Percentiles rank a stretch among this genome's conserved stretches.
phyloP scores from a whole-genome alignment of 2,113 vertebrate genomes.

The Isichthys henryi region DNA sequence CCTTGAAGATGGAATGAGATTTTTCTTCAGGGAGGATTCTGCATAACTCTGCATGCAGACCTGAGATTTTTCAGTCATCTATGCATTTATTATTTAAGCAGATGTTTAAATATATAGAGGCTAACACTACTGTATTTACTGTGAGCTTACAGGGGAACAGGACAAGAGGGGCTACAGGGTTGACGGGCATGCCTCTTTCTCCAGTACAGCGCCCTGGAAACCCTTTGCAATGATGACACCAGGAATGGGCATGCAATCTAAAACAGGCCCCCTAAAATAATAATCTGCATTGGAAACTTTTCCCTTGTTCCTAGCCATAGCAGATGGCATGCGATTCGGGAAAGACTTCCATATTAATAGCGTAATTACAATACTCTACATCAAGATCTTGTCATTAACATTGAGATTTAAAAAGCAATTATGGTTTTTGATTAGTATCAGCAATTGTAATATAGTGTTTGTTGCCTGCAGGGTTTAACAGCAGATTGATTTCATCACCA shows the following conservation, averaged over 20 bases:
- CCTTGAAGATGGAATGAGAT: slow-evolving; percentile 46
- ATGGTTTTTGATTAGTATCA: slow-evolving; percentile 59
- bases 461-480: slow-evolving; percentile 39
- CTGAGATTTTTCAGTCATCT: slow-evolving; percentile 36
- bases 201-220: background rate
- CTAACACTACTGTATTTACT: background rate
- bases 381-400: slow-evolving; percentile 62
- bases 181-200: background rate
- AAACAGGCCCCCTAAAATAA: background rate
- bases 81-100: background rate
- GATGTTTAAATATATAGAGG: background rate
- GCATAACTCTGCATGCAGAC: slow-evolving; percentile 37
- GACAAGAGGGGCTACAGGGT: background rate
- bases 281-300: slow-evolving; percentile 12
- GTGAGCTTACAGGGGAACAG: background rate
- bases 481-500: slow-evolving; percentile 48
- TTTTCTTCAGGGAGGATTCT: slow-evolving; percentile 30
- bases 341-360: slow-evolving; percentile 62
- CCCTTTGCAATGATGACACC: background rate
- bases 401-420: slow-evolving; percentile 66
- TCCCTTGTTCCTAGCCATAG: slow-evolving; percentile 38
- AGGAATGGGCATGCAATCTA: background rate
- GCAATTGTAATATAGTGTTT: slow-evolving; percentile 38
- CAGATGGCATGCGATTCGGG: slow-evolving; percentile 57
- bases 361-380: slow-evolving; percentile 60